Conservation (phyloP, 2,113 vertebrate genomes). For the Synchiropus splendidus region DNA sequence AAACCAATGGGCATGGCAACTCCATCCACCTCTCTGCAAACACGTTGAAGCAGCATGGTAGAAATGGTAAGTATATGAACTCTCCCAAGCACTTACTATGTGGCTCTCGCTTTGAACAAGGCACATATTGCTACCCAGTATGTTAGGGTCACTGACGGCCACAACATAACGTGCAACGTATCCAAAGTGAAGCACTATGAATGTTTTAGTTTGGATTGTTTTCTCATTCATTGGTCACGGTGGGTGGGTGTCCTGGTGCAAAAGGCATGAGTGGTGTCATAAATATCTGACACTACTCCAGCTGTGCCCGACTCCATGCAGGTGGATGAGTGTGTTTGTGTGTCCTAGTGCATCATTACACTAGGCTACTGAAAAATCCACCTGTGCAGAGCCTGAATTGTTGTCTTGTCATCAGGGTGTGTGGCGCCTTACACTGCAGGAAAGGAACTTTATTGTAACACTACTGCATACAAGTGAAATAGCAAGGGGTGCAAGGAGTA, state of each 20-base stretch:
- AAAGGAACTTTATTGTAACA: conserved; percentile 30
- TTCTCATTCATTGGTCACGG: too few relatives aligned
- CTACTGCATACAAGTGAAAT: conserved; percentile 27
- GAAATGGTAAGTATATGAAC: conserved; percentile 73
- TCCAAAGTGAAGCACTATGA: too few relatives aligned
- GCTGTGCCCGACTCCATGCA: conserved; percentile 22
- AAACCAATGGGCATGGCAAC: conserved; percentile 80
- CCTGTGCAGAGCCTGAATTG: conserved; percentile 33
- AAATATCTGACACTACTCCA: conserved; percentile 39
- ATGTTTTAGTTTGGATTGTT: too few relatives aligned
- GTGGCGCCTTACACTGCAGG: conserved; percentile 26
- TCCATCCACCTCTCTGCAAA: conserved; percentile 91
- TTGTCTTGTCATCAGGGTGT: conserved; percentile 49
- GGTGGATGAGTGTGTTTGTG: conserved; percentile 31
- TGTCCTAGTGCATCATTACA: conserved; percentile 30
- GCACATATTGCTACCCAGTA: too few relatives aligned
- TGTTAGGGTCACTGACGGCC: too few relatives aligned
- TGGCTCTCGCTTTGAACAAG: too few relatives aligned
- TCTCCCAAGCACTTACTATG: not conserved
- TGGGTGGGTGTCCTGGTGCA: too few relatives aligned
- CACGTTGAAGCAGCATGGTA: conserved; percentile 90
- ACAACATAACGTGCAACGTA: too few relatives aligned
- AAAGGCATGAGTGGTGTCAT: conserved; percentile 7
- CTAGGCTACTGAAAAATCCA: conserved; percentile 24
- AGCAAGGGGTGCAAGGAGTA: conserved; percentile 18